Percentiles rank a stretch among this genome's conserved stretches.
These are phyloP conservation scores for Nestor notabilis DNA, from an alignment of 2,113 vertebrate genomes.

Conservation along the genomic window DNA sequence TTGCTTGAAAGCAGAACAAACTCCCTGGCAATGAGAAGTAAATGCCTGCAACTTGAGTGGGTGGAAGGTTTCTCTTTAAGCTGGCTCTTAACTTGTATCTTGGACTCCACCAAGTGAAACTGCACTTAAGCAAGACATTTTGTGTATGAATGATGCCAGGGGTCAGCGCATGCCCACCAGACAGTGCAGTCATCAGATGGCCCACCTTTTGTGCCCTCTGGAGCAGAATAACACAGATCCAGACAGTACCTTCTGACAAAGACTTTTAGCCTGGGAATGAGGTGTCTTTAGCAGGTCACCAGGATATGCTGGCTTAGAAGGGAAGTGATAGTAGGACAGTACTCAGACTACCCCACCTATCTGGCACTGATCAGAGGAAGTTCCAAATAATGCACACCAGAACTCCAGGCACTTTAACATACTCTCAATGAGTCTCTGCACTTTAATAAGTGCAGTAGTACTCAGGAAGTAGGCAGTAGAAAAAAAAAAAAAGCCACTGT, in stretches of 20 bases:
- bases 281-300: background rate
- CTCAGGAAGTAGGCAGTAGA: background rate
- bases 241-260: background rate
- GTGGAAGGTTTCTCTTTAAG: background rate
- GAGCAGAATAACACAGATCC: background rate
- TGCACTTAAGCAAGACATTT: background rate
- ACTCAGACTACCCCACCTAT: background rate
- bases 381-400: background rate
- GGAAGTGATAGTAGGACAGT: background rate
- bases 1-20: background rate
- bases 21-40: background rate
- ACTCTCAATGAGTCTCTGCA: background rate
- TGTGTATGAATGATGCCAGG: background rate
- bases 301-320: background rate
- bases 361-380: background rate
- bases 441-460: background rate
- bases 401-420: background rate
- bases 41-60: background rate
- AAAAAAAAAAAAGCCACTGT: background rate
- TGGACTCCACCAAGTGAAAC: background rate
- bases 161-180: background rate
- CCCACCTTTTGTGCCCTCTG: background rate
- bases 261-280: background rate
- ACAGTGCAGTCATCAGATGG: background rate
- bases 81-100: background rate